phyloP scores from a whole-genome alignment of 2,797 vertebrate species.

The Acipenser ruthenus region DNA sequence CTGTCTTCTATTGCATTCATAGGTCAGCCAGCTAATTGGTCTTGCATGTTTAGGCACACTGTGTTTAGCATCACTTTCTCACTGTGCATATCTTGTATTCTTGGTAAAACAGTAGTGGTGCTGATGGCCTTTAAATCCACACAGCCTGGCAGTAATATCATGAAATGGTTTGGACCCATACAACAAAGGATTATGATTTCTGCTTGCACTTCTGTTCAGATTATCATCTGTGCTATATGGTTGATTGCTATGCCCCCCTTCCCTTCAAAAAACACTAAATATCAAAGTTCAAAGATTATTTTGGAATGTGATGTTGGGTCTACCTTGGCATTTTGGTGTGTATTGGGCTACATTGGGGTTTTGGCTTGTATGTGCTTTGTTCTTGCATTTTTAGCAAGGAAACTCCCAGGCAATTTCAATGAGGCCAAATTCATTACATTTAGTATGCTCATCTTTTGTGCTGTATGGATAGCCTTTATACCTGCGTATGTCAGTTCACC shows the following conservation, averaged over 20 bases:
- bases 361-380: conserved; percentile 32
- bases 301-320: conserved; percentile 34
- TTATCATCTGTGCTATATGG: conserved; percentile 32
- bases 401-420: conserved; percentile 34
- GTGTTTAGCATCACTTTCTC: conserved; percentile 36
- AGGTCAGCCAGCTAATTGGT: conserved; percentile 34
- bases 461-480: conserved; percentile 35
- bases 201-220: conserved; percentile 27
- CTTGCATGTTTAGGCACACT: conserved; percentile 36
- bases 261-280: conserved; percentile 29
- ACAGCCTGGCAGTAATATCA: conserved; percentile 30
- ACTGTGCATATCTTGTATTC: conserved; percentile 33
- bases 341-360: conserved; percentile 29
- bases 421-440: conserved; percentile 38
- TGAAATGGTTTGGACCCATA: conserved; percentile 31
- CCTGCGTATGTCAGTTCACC: conserved; percentile 38
- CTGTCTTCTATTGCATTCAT: conserved; percentile 34
- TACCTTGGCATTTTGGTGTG: conserved; percentile 34
- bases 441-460: conserved; percentile 38
- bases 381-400: conserved; percentile 33
- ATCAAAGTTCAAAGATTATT: conserved; percentile 31
- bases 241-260: conserved; percentile 26
- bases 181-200: conserved; percentile 34
- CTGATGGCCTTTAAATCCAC: conserved; percentile 33
- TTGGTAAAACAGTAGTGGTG: conserved; percentile 34